phyloP scores from a whole-genome alignment of 2,797 vertebrate genomes.

The Erpetoichthys calabaricus region DNA sequence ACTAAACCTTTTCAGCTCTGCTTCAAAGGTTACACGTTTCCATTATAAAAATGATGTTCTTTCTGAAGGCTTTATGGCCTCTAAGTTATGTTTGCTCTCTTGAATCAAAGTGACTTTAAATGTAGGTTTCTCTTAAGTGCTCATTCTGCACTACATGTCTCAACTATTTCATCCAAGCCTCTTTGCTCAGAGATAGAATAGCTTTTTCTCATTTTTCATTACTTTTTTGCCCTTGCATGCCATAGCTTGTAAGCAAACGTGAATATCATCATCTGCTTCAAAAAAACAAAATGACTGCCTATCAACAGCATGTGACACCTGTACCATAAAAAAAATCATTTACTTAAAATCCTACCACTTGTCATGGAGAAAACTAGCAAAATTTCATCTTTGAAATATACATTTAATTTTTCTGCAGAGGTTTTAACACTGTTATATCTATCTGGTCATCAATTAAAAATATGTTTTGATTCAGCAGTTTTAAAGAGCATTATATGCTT shows the following conservation, averaged over 20 bases:
- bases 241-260: neutral
- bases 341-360: no score
- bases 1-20: neutral
- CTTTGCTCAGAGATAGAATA: neutral
- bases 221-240: neutral
- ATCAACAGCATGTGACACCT: no score
- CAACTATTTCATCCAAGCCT: neutral
- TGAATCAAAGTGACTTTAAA: constrained; percentile 3
- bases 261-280: neutral
- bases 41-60: constrained; percentile 6
- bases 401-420: no score
- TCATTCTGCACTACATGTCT: constrained; percentile 3
- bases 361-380: no score
- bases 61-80: neutral
- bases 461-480: no score
- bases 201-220: neutral
- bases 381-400: no score
- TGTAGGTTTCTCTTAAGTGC: neutral
- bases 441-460: no score
- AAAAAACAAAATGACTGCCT: no score
- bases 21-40: constrained; percentile 6
- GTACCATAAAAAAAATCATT: no score
- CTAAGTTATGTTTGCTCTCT: constrained; percentile 1
- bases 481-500: no score
- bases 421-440: no score